Evolutionary conservation across 1,140 invertebrate species (phyloP).

Genomic region (Dermatophagoides farinae): DNA sequence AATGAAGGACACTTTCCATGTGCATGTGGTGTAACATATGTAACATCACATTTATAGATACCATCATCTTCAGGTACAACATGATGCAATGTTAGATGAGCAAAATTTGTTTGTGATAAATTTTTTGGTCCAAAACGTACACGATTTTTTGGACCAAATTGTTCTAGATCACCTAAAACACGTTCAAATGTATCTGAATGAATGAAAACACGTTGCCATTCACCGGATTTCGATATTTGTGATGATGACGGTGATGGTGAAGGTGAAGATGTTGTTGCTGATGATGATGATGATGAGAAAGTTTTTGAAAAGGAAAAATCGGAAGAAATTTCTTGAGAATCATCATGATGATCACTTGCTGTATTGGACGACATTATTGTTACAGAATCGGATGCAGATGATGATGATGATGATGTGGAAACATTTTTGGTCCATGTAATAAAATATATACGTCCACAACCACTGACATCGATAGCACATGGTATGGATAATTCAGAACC

Average conservation of each 20-base stretch:
- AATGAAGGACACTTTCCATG: slow-evolving; percentile 30
- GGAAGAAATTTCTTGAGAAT: neutral
- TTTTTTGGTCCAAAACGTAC: slow-evolving; percentile 6
- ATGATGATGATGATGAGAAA: neutral
- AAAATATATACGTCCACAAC: slow-evolving; percentile 21
- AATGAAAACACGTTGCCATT: slow-evolving; percentile 21
- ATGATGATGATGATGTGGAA: neutral
- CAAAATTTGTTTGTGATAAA: slow-evolving; percentile 11
- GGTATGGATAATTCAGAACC: slow-evolving; percentile 18
- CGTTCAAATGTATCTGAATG: slow-evolving; percentile 18
- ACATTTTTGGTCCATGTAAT: slow-evolving; percentile 21
- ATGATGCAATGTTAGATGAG: slow-evolving; percentile 21
- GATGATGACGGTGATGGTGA: neutral
- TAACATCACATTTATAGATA: slow-evolving; percentile 62
- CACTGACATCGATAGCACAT: slow-evolving; percentile 18
- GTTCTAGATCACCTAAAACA: slow-evolving; percentile 16
- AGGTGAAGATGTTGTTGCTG: neutral
- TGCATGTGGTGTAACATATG: slow-evolving; percentile 34
- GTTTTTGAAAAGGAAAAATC: neutral
- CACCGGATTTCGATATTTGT: slow-evolving; percentile 8
- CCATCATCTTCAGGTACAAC: slow-evolving; percentile 52
- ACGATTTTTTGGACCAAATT: slow-evolving; percentile 6
- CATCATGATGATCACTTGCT: neutral
- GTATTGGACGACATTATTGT: neutral
- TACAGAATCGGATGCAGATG: neutral